phyloP scores from a whole-genome alignment of 2,113 vertebrate species.

The Gymnorhina tibicen region DNA sequence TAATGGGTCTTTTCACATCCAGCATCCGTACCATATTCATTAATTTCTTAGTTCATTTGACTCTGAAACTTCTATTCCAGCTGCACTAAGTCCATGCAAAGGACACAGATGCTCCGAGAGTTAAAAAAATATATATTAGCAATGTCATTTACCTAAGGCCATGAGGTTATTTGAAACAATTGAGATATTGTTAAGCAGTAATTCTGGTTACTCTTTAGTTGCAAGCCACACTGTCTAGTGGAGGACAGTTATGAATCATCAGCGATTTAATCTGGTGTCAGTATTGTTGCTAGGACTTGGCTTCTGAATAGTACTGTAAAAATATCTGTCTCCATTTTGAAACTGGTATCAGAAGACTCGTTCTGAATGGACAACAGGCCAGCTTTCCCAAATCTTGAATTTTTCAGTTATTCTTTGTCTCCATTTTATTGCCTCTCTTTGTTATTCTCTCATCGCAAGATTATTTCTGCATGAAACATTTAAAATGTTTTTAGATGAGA shows the following conservation, averaged over 20 bases:
- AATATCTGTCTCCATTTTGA: not conserved
- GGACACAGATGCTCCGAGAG: not conserved
- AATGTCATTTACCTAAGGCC: not conserved
- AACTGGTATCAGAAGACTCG: not conserved
- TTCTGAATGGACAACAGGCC: not conserved
- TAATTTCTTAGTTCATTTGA: not conserved
- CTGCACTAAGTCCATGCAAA: not conserved
- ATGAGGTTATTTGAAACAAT: not conserved
- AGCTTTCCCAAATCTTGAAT: not conserved
- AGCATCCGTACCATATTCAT: not conserved
- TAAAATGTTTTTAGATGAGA: not conserved
- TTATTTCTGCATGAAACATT: not conserved
- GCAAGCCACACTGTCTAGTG: not conserved
- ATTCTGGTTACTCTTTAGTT: not conserved
- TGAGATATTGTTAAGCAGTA: not conserved
- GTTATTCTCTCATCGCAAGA: not conserved
- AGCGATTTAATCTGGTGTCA: not conserved
- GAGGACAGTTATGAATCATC: not conserved
- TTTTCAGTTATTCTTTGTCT: not conserved
- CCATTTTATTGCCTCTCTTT: not conserved
- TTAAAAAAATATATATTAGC: not conserved
- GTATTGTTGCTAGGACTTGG: not conserved
- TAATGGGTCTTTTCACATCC: not conserved
- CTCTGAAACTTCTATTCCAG: not conserved
- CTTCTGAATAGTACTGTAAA: not conserved